phyloP scores from a whole-genome alignment of 1,140 invertebrate species.

The Glossosoma conforme region DNA sequence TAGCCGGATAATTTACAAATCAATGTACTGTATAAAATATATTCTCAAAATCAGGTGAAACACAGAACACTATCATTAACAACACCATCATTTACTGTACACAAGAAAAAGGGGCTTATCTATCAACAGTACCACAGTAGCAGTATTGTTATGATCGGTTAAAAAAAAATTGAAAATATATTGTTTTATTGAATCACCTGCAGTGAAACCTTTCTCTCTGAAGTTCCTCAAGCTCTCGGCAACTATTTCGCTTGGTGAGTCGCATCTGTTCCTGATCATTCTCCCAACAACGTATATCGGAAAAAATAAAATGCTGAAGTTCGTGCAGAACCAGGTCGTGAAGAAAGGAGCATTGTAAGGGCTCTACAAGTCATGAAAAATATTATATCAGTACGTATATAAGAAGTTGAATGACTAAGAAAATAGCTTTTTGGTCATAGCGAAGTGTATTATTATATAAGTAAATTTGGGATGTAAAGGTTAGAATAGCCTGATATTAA shows the following conservation, averaged over 20 bases:
- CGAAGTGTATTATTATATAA: too few relatives aligned
- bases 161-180: neutral
- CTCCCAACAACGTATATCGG: slow-evolving; percentile 78
- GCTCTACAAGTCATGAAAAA: slow-evolving; percentile 49
- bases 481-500: too few relatives aligned
- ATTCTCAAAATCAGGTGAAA: too few relatives aligned
- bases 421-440: too few relatives aligned
- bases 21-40: too few relatives aligned
- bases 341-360: slow-evolving; percentile 86
- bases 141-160: too few relatives aligned
- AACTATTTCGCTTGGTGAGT: slow-evolving; percentile 67
- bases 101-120: slow-evolving; percentile 29
- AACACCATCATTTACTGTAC: too few relatives aligned
- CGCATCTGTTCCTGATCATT: slow-evolving; percentile 65
- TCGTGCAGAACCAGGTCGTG: slow-evolving; percentile 92
- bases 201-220: slow-evolving; percentile 80
- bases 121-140: neutral
- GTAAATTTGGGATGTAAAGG: too few relatives aligned
- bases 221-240: slow-evolving; percentile 76
- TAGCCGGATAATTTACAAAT: too few relatives aligned
- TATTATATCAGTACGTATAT: neutral
- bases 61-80: too few relatives aligned
- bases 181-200: slow-evolving; percentile 54
- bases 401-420: neutral
- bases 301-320: slow-evolving; percentile 87